Base-by-base conservation (phyloP, 2,888 invertebrate genomes). In the Crossocerus cetratus region DNA sequence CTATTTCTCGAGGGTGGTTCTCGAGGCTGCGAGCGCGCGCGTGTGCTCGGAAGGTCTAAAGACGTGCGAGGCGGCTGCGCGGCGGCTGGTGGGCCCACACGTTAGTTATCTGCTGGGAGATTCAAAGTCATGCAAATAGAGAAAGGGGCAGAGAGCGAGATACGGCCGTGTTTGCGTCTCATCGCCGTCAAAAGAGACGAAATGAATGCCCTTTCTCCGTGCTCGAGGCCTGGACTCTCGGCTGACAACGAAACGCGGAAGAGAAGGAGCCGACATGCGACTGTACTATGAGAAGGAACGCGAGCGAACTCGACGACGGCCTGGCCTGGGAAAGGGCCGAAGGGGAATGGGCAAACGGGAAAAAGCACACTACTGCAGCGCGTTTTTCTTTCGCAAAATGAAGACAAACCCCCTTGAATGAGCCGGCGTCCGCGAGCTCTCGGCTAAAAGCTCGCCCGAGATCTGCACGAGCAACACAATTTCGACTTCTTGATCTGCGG, bases 61-160 rank as follows among this genome's bases (percentile, higher is more conserved):
- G 73, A 61, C 58, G 58, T 20, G 16, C 22, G 13, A n/a, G 18
- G 18, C 23, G 58, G 45, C 64, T 54, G 72, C 59, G 55, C 65
- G 53, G 68, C 42, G 64, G 49, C 45, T 22, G 64, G 59, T n/a
- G 49, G 69, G 63, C 68, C 72, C 77, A 71, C 76, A 60, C 76
- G 74, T 78, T 75, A 80, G 76, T 85, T 86, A 86, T 86, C 86
- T 85, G 75, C 77, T 78, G 76, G 74, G 83, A 89, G 90, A 89
- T 90, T 89, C 89, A 90, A 90, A 90, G 89, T 86, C 86, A 83
- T 77, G 86, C 86, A 89, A 89, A 89, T 89, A 87, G 86, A 88
- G 88, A 88, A 88, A 87, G 77, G 84, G 68, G 77, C 73, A 22
- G 61, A 73, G 77, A 68, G 64, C 67, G 55, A 81, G 78, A 81